phyloP scores from a whole-genome alignment of 2,888 invertebrate genomes.

The Hemithea aestivaria region DNA sequence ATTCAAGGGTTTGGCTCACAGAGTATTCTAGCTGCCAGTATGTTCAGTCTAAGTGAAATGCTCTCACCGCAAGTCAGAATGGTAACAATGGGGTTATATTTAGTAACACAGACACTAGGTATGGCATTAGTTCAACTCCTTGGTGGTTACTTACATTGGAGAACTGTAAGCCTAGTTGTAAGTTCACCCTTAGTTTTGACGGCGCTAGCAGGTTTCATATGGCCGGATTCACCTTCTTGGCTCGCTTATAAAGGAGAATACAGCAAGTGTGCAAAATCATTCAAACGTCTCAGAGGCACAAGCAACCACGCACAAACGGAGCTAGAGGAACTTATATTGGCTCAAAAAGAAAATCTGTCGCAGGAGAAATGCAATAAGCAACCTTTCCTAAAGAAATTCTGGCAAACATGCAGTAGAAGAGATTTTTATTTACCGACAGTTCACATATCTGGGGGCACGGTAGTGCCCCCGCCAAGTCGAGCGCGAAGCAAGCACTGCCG shows the following conservation, averaged over 20 bases:
- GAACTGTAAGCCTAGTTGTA: constrained; percentile 17
- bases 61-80: constrained; percentile 8
- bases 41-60: constrained; percentile 19
- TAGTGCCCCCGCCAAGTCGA: no score
- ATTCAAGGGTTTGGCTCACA: constrained; percentile 4
- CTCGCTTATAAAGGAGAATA: constrained; percentile 25
- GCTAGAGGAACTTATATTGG: constrained; percentile 16
- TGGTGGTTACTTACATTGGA: constrained; percentile 18
- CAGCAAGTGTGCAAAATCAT: constrained; percentile 18
- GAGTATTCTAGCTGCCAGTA: constrained; percentile 10
- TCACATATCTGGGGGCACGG: no score
- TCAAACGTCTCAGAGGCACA: constrained; percentile 23
- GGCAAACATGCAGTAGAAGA: constrained; percentile 5
- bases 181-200: constrained; percentile 12
- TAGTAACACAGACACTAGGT: constrained; percentile 8
- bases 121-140: constrained; percentile 10
- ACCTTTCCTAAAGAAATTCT: background rate
- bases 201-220: constrained; percentile 11
- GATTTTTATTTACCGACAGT: constrained; percentile 25
- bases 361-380: background rate
- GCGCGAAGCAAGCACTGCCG: no score
- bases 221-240: constrained; percentile 29
- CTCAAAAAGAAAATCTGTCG: constrained; percentile 12
- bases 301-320: constrained; percentile 16
- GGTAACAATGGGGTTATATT: no score